phyloP scores from a whole-genome alignment of 1,140 invertebrate species.

The Acromyrmex echinatior region DNA sequence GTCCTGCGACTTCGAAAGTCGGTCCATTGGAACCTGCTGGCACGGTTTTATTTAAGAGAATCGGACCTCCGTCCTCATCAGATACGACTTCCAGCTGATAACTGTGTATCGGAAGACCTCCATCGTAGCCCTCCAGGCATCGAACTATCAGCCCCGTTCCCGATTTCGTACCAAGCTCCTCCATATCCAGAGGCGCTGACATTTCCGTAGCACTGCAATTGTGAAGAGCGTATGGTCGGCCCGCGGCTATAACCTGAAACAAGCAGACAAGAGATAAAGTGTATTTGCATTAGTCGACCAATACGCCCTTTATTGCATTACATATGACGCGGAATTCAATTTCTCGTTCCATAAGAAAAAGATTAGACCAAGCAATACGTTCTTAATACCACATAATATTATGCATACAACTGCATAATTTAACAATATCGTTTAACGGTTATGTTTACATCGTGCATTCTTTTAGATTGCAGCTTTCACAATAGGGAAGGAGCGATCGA shows the following conservation, averaged over 20 bases:
- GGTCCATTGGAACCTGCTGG: slow-evolving; percentile 82
- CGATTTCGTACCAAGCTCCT: slow-evolving; percentile 83
- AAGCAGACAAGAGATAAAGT: slow-evolving; percentile 37
- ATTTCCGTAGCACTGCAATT: slow-evolving; percentile 91
- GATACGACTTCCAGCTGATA: slow-evolving; percentile 92
- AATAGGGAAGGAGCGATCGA: slow-evolving; percentile 29
- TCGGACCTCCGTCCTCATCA: slow-evolving; percentile 77
- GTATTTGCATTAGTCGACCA: slow-evolving; percentile 32
- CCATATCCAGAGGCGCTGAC: slow-evolving; percentile 77
- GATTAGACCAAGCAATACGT: too few relatives aligned
- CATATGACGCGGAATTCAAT: neutral
- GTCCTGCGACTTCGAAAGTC: slow-evolving; percentile 91
- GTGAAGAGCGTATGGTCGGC: slow-evolving; percentile 94
- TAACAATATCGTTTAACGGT: slow-evolving; percentile 12
- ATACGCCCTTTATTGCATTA: neutral
- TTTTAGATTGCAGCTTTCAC: slow-evolving; percentile 4
- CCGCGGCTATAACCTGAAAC: slow-evolving; percentile 86
- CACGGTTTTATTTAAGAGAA: slow-evolving; percentile 79
- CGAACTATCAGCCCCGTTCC: slow-evolving; percentile 89
- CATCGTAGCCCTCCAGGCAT: slow-evolving; percentile 94
- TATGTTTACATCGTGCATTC: slow-evolving; percentile 23
- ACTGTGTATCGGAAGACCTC: slow-evolving; percentile 91
- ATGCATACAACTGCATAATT: neutral
- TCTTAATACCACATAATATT: neutral
- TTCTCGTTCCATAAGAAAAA: neutral